Evolutionary conservation across 2,797 vertebrate species (phyloP), one percentile per base, ranked within the genome.

Genomic region (Rallus crepitans): DNA sequence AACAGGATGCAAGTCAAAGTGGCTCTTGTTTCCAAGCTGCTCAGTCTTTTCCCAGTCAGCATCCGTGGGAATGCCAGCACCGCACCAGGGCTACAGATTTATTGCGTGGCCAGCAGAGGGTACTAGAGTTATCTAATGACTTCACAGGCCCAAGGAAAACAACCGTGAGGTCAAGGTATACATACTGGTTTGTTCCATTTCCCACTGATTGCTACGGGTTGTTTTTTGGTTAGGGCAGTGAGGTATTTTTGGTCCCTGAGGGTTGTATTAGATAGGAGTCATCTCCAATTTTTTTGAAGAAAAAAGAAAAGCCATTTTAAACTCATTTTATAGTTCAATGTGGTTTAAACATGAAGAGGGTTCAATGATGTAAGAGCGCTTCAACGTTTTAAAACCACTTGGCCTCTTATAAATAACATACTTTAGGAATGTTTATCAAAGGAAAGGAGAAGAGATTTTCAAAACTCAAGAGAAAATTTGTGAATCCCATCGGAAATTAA

Each of bases 71-170:
- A 75, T 20, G 53, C 68, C 70, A 53, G 40, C 25, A 9, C 52
- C 31, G 45, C 30, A 80, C 40, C 8, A 6, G 57, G 61, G 73
- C 48, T 63, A 78, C 59, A 75, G 33, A 83, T 63, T 71, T 72
- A 42, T 76, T 40, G 85, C 90, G 75, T 93, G 92, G 73, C 98
- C 98, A 98, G 97, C 88, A 98, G 98, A 98, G 98, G 98, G 98
- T 95, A 97, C 96, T 75, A 97, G 96, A 96, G 98, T 85, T 97
- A 97, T 97, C 97, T 79, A 55, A 88, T 90, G 97, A 72, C 82
- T 97, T 73, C 82, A 5, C 11, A 50, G 55, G 40, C 11, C 35
- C 6, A 78, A 77, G 21, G 23, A 42, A 84, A 96, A 89, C 35
- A 71, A 10, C 37, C 4, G 9, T 45, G 52, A 56, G 70, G 89